A percentile compares a stretch with the other conserved stretches of the same genome.
Conservation (phyloP, 2,113 vertebrate genomes). For the Apteryx mantelli region DNA sequence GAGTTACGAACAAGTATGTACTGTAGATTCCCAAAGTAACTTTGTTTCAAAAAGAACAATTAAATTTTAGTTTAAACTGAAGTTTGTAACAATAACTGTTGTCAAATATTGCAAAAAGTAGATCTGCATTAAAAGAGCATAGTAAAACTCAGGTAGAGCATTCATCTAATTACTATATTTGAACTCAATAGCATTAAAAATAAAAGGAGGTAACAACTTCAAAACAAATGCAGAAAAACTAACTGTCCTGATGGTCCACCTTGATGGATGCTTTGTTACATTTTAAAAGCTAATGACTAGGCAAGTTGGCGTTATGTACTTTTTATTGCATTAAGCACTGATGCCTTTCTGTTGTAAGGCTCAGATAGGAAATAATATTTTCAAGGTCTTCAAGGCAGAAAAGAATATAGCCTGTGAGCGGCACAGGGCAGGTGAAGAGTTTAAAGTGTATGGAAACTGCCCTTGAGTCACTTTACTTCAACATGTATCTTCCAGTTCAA, state of each 20-base stretch:
- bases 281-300: neutral
- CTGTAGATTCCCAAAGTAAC: neutral
- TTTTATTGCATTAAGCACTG: neutral
- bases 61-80: neutral
- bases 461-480: constrained; percentile 9
- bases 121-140: neutral
- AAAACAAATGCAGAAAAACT: neutral
- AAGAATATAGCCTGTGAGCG: neutral
- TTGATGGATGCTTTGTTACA: neutral
- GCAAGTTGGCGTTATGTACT: neutral
- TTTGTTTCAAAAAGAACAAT: neutral
- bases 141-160: neutral
- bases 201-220: neutral
- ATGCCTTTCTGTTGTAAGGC: neutral
- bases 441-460: constrained; percentile 39
- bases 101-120: neutral
- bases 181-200: neutral
- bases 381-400: constrained; percentile 22
- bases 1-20: neutral
- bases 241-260: neutral
- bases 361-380: neutral
- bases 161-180: neutral
- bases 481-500: neutral
- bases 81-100: neutral
- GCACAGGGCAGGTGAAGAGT: neutral